phyloP scores from a whole-genome alignment of 2,888 invertebrate species.

The Trimorus sp. region DNA sequence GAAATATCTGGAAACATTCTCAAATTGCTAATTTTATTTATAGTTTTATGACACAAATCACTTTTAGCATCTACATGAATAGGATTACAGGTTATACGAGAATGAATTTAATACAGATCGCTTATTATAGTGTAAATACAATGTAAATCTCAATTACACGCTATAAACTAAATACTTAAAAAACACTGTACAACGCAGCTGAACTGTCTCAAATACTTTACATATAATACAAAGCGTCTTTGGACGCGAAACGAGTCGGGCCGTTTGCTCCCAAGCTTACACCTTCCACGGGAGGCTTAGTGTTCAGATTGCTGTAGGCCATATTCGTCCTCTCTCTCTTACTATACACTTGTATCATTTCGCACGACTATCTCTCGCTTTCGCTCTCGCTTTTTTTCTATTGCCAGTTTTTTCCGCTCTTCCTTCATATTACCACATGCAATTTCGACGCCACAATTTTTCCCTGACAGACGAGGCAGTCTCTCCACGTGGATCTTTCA shows the following conservation, averaged over 20 bases:
- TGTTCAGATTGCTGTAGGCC: conserved; percentile 65
- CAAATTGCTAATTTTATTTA: conserved; percentile 81
- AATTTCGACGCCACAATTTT: conserved; percentile 45
- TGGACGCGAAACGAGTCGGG: conserved; percentile 65
- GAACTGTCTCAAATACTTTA: conserved; percentile 81
- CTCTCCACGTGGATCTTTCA: no score
- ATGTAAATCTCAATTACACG: conserved; percentile 80
- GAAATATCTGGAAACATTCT: conserved; percentile 76
- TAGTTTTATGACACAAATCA: conserved; percentile 81
- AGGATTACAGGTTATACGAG: conserved; percentile 81
- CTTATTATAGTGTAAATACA: conserved; percentile 81
- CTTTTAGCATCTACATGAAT: conserved; percentile 82
- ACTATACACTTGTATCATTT: conserved; percentile 51
- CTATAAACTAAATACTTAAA: conserved; percentile 82
- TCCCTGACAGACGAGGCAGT: conserved; percentile 3
- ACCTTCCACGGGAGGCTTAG: conserved; percentile 61
- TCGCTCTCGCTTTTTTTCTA: conserved; percentile 11
- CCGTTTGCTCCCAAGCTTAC: conserved; percentile 53
- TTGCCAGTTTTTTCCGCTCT: conserved; percentile 6
- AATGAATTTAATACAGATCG: conserved; percentile 82
- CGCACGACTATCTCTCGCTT: not conserved
- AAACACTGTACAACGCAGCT: conserved; percentile 82
- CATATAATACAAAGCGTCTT: conserved; percentile 80
- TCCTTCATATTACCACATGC: not conserved
- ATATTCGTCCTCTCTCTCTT: conserved; percentile 46